These are phyloP conservation scores for Gadus chalcogrammus DNA, from an alignment of 2,113 vertebrate genomes.

Conservation along the genomic window DNA sequence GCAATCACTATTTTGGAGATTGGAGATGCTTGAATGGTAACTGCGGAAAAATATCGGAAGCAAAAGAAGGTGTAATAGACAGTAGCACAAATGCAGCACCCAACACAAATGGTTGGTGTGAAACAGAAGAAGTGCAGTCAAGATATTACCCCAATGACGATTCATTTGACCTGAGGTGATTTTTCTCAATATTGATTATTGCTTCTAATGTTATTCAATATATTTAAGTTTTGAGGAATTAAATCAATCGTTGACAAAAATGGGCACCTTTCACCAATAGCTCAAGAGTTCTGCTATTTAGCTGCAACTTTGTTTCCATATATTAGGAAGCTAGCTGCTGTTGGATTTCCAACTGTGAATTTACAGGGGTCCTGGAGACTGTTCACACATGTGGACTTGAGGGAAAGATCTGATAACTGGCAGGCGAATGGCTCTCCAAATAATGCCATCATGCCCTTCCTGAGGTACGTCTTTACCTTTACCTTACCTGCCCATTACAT, in stretches of 20 bases:
- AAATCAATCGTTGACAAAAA: not conserved
- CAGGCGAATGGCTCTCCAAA: constrained; percentile 63
- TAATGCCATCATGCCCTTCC: constrained; percentile 50
- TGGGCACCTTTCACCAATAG: no score
- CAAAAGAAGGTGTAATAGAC: constrained; percentile 19
- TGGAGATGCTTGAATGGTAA: constrained; percentile 21
- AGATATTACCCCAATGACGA: constrained; percentile 37
- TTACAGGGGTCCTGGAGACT: fast-evolving
- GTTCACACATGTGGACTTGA: constrained; percentile 60
- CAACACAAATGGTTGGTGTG: constrained; percentile 39
- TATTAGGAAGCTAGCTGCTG: constrained; percentile 44
- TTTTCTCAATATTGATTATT: not conserved
- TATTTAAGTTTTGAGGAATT: not conserved
- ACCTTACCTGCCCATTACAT: no score
- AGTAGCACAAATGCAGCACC: not conserved
- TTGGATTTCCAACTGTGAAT: constrained; percentile 28
- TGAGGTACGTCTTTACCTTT: constrained; percentile 51
- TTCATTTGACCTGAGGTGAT: constrained; percentile 56
- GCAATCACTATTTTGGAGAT: fast-evolving
- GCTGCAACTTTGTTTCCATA: not conserved
- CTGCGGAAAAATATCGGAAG: constrained; percentile 2
- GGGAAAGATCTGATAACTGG: constrained; percentile 65
- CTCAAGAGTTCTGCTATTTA: no score
- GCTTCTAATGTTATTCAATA: not conserved
- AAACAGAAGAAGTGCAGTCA: constrained; percentile 46